A percentile compares a stretch with the other conserved stretches of the same genome.
These are phyloP conservation scores for Phylloscopus trochilus DNA, from an alignment of 2,113 vertebrate genomes.

Conservation along the genomic window DNA sequence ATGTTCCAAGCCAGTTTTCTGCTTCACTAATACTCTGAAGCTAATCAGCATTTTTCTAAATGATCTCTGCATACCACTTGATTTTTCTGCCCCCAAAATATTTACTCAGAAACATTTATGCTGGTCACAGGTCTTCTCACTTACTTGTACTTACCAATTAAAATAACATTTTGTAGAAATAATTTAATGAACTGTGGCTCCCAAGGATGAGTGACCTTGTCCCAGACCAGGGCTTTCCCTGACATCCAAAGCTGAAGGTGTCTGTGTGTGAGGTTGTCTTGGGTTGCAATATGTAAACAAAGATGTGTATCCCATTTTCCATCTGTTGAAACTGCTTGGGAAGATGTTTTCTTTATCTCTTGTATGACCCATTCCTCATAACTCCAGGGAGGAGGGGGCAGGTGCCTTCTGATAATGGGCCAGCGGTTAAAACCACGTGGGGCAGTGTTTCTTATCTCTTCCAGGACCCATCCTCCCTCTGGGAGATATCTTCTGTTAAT, in stretches of 20 bases:
- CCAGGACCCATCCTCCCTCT: too few species aligned
- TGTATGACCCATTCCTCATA: too few species aligned
- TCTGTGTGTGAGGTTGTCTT: background rate
- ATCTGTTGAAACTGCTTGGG: too few species aligned
- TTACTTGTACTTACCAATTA: background rate
- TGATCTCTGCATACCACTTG: background rate
- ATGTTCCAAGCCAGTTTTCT: conserved; percentile 38
- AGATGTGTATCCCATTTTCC: too few species aligned
- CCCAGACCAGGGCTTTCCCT: background rate
- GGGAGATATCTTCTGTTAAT: too few species aligned
- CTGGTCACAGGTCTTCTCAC: background rate
- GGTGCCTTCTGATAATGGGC: too few species aligned
- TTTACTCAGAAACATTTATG: background rate
- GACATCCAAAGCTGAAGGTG: background rate
- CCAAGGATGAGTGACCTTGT: background rate
- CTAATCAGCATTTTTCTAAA: conserved; percentile 36
- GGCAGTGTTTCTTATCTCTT: too few species aligned
- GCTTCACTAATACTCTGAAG: conserved; percentile 17
- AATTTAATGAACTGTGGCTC: background rate
- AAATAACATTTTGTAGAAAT: background rate
- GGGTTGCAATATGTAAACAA: too few species aligned
- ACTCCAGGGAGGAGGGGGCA: too few species aligned
- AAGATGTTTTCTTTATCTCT: too few species aligned
- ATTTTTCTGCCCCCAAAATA: background rate
- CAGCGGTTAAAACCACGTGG: too few species aligned